phyloP scores from a whole-genome alignment of 2,113 vertebrate species.

The Hemicordylus capensis region DNA sequence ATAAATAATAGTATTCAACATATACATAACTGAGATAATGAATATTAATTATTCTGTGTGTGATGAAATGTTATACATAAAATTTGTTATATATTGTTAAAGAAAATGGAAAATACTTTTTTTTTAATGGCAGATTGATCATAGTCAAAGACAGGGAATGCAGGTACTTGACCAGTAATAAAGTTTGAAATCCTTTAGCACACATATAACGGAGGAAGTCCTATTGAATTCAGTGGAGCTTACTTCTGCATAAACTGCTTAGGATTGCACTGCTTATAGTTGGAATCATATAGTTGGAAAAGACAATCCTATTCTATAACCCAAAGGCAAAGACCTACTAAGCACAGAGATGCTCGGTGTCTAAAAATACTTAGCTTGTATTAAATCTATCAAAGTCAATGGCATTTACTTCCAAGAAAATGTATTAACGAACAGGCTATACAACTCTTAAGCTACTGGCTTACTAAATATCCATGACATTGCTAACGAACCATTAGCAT shows the following conservation, averaged over 20 bases:
- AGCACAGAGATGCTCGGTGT: background rate
- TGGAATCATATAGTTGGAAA: background rate
- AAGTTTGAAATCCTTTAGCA: background rate
- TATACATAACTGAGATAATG: too few relatives aligned
- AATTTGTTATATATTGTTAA: background rate
- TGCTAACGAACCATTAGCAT: constrained; percentile 17
- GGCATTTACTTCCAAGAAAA: background rate
- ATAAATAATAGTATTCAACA: too few relatives aligned
- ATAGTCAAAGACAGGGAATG: background rate
- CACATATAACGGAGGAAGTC: background rate
- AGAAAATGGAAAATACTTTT: background rate
- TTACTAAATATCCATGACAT: background rate
- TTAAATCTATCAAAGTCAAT: background rate
- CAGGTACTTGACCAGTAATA: background rate
- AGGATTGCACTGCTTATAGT: background rate
- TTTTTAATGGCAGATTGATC: background rate
- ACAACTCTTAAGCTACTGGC: constrained; percentile 11
- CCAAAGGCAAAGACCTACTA: background rate
- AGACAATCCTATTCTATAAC: background rate
- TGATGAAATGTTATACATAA: too few relatives aligned
- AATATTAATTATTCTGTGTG: too few relatives aligned
- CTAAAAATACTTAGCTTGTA: background rate
- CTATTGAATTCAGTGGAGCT: too few relatives aligned
- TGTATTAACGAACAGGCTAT: background rate
- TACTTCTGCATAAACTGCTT: background rate